Evolutionary conservation across 2,113 vertebrate genomes (phyloP).

Genomic region (Xyliphius kryptos): DNA sequence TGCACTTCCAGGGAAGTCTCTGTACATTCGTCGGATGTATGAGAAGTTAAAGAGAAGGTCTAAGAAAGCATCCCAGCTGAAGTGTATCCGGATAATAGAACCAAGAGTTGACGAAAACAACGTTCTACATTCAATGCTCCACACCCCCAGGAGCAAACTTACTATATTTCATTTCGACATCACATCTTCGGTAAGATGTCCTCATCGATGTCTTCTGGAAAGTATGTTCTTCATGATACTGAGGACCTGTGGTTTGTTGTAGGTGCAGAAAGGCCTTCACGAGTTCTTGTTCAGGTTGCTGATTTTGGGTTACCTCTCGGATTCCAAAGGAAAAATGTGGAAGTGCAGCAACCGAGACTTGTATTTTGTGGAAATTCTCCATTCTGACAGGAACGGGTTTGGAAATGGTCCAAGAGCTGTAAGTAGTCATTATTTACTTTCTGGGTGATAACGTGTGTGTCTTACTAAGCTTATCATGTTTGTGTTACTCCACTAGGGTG

Average conservation of each 20-base stretch:
- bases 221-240: too few relatives aligned
- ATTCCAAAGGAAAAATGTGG: constrained; percentile 81
- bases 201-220: neutral
- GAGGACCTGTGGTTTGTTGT: too few relatives aligned
- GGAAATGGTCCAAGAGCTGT: constrained; percentile 58
- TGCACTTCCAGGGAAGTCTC: constrained; percentile 97
- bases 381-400: constrained; percentile 43
- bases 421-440: constrained; percentile 22
- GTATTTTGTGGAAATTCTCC: constrained; percentile 81
- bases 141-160: constrained; percentile 49
- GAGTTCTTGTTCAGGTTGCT: constrained; percentile 90
- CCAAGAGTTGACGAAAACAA: constrained; percentile 74
- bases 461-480: neutral
- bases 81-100: constrained; percentile 78
- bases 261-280: constrained; percentile 80
- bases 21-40: constrained; percentile 78
- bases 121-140: constrained; percentile 70
- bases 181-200: constrained; percentile 81
- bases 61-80: constrained; percentile 48
- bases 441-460: neutral
- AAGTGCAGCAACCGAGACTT: constrained; percentile 73
- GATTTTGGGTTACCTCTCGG: constrained; percentile 77
- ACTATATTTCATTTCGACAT: constrained; percentile 86
- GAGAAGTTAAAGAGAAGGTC: constrained; percentile 54
- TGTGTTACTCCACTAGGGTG: constrained; percentile 39